phyloP scores from a whole-genome alignment of 2,113 vertebrate species.

The Catharus bicknelli region DNA sequence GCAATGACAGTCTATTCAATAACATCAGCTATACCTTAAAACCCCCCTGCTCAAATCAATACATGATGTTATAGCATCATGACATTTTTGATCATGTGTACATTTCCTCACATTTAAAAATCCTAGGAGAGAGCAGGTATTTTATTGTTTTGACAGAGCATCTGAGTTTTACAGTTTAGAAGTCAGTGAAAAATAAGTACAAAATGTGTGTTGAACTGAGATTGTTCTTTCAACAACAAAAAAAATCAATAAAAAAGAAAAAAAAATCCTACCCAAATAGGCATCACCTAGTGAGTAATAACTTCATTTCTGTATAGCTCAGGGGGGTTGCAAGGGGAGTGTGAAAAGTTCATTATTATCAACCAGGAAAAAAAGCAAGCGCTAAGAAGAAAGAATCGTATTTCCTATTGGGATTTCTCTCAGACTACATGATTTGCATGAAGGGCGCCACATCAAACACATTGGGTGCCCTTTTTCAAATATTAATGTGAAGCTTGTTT shows the following conservation, averaged over 20 bases:
- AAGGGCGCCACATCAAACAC: slow-evolving; percentile 93
- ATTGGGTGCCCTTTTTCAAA: slow-evolving; percentile 91
- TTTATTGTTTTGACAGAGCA: slow-evolving; percentile 14
- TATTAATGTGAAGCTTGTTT: slow-evolving; percentile 92
- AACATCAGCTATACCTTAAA: neutral
- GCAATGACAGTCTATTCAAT: neutral
- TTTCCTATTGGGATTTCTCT: slow-evolving; percentile 85
- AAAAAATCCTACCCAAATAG: slow-evolving; percentile 65
- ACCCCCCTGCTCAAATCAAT: neutral
- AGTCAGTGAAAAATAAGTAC: slow-evolving; percentile 36
- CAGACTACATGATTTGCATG: slow-evolving; percentile 90
- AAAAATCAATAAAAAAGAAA: slow-evolving; percentile 59
- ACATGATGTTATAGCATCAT: neutral
- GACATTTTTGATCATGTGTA: slow-evolving; percentile 18
- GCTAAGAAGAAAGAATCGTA: slow-evolving; percentile 84
- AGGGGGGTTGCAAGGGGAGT: slow-evolving; percentile 85
- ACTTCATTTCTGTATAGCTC: slow-evolving; percentile 80
- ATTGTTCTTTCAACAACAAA: slow-evolving; percentile 44
- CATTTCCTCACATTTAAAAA: neutral
- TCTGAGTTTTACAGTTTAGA: neutral
- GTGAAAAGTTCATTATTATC: slow-evolving; percentile 93
- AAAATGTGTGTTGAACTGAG: slow-evolving; percentile 53
- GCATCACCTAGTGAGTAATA: slow-evolving; percentile 76
- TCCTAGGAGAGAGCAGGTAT: neutral
- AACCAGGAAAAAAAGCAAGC: slow-evolving; percentile 76